Evolutionary conservation across 2,888 invertebrate species (phyloP), one percentile per base, ranked within the genome.

Genomic region (Limnephilus auricula): DNA sequence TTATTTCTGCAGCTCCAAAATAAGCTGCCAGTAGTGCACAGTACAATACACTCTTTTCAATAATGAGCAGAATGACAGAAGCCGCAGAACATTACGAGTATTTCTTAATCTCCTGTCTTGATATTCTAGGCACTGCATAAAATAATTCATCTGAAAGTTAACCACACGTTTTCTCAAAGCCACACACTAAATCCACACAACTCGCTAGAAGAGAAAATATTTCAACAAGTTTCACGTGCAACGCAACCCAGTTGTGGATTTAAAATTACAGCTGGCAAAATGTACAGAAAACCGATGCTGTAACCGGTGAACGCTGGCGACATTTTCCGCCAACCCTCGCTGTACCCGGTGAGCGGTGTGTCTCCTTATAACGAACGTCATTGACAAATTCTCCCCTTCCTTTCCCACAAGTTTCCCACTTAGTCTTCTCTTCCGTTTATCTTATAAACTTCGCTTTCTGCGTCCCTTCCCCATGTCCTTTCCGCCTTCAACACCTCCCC

Each of bases 371-470:
- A 89, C 91, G 91, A 89, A 84, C 89, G 89, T 88, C 92, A 92
- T 92, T 90, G 92, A 90, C 92, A 92, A 92, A 92, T 92, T 90
- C 90, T 78, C 89, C 82, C 90, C 90, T 79, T 89, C 91, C 85
- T 78, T 80, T 79, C 90, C 87, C 82, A 34, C 91, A 91, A 92
- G 89, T 91, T 92, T 91, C 45, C 79, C 90, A 92, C 91, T 92
- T 92, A 91, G 91, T 92, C 92, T 92, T 89, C 87, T 45, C 89
- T 89, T 85, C 86, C 92, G 91, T 91, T 92, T 91, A 92, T 92
- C 92, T 91, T 92, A 86, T 83, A 91, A 92, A 92, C 91, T 91
- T 92, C 85, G 90, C 90, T 90, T 89, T 91, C 91, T 89, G 50
- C 50, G 50, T 31, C 91, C 31, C 82, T 31, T 78, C 86, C 15